A percentile compares a stretch with the other conserved stretches of the same genome.
Conservation (phyloP, 2,797 vertebrate genomes). For the Sandelia bainsii region DNA sequence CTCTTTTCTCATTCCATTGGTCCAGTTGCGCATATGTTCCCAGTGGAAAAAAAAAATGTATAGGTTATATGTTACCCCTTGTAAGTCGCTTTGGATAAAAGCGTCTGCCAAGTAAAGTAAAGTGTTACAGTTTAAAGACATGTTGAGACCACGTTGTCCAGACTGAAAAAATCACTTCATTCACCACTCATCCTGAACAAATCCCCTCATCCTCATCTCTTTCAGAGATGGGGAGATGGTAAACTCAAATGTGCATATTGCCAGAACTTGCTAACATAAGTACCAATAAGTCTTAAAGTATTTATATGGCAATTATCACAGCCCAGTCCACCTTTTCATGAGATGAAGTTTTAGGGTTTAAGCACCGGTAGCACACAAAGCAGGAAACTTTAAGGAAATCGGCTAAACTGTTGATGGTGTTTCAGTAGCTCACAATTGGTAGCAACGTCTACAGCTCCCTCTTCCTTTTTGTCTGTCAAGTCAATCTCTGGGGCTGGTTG, state of each 20-base stretch:
- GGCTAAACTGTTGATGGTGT: slow-evolving; percentile 33
- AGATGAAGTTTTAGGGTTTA: slow-evolving; percentile 37
- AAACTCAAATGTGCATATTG: slow-evolving; percentile 10
- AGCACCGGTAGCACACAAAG: slow-evolving; percentile 31
- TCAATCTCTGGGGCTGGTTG: background rate
- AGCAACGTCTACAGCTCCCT: background rate
- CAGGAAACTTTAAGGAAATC: slow-evolving; percentile 46
- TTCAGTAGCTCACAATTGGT: slow-evolving; percentile 5
- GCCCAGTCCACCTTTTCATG: slow-evolving; percentile 50
- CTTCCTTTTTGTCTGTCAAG: background rate
- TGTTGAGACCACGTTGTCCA: slow-evolving; percentile 29
- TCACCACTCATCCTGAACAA: slow-evolving; percentile 11
- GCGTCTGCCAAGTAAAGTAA: too few relatives aligned
- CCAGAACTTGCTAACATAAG: slow-evolving; percentile 31
- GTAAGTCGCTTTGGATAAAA: too few relatives aligned
- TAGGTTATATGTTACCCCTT: too few relatives aligned
- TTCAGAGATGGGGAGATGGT: background rate
- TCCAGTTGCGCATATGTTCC: slow-evolving; percentile 39
- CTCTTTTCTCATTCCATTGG: background rate
- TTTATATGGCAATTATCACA: slow-evolving; percentile 67
- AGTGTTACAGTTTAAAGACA: slow-evolving; percentile 31
- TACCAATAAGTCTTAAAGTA: slow-evolving; percentile 41
- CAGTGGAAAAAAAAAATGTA: slow-evolving; percentile 41
- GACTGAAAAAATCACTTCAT: slow-evolving; percentile 6
- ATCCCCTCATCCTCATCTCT: slow-evolving; percentile 9